phyloP scores from a whole-genome alignment of 35 echinoderm and acorn worm genomes.

The Lytechinus pictus region DNA sequence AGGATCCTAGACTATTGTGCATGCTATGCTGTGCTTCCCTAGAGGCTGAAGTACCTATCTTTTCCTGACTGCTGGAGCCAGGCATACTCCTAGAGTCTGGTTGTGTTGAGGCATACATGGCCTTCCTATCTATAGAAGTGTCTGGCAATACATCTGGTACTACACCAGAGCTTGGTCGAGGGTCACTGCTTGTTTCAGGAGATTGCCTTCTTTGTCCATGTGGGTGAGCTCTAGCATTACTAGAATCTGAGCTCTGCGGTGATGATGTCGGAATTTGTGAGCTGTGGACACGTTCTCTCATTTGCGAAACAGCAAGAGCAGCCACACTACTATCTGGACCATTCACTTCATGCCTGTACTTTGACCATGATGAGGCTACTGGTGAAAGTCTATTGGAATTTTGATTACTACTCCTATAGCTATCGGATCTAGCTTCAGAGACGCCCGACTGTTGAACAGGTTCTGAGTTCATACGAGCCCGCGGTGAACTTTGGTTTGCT shows the following conservation, averaged over 20 bases:
- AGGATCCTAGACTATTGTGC: slow-evolving; percentile 44
- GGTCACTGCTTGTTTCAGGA: slow-evolving; percentile 51
- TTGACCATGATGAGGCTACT: slow-evolving; percentile 45
- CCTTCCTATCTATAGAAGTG: slow-evolving; percentile 40
- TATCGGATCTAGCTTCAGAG: slow-evolving; percentile 61
- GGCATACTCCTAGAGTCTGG: slow-evolving; percentile 29
- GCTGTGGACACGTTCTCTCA: slow-evolving; percentile 62
- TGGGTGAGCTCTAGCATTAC: background rate
- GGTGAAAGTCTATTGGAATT: slow-evolving; percentile 61
- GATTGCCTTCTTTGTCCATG: slow-evolving; percentile 34
- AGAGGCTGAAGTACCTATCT: slow-evolving; percentile 30
- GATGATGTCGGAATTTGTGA: slow-evolving; percentile 51
- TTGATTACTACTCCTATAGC: slow-evolving; percentile 35
- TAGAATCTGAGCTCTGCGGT: slow-evolving; percentile 48
- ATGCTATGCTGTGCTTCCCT: slow-evolving; percentile 12
- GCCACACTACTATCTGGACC: slow-evolving; percentile 65
- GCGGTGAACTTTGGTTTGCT: slow-evolving; percentile 41
- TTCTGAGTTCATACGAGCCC: slow-evolving; percentile 43
- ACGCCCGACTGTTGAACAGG: slow-evolving; percentile 49
- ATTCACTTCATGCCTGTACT: slow-evolving; percentile 63
- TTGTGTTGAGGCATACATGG: slow-evolving; percentile 24
- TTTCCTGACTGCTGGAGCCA: background rate
- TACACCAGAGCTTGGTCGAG: slow-evolving; percentile 29
- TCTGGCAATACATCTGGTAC: background rate
- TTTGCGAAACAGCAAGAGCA: slow-evolving; percentile 46